Base-by-base conservation (phyloP, 2,113 vertebrate genomes). In the Willisornis vidua region DNA sequence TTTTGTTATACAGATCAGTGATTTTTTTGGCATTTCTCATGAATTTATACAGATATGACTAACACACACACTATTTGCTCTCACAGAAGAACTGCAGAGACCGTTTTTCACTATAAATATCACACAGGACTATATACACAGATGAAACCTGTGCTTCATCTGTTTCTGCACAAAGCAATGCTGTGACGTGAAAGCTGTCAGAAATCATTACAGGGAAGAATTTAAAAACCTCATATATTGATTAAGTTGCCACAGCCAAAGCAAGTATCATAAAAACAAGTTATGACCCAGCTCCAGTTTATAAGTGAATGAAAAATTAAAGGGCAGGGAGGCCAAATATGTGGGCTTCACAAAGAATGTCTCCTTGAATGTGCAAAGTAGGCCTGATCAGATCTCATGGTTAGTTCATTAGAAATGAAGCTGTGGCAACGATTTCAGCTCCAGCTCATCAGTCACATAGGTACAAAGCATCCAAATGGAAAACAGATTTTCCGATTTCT, bases 241-340 rank as follows among this genome's bases (percentile, higher is more conserved):
- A 85, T 74, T 67, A 73, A 90, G 39, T n/a, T 55, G 43, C 61
- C 4, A 0, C 13, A 57, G 80, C 70, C 43, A 61, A 82, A 91
- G 46, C 45, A 90, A 58, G 77, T 71, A 85, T 72, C 66, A 41
- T 61, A 89, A 71, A 62, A 87, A 72, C 78, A 90, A 95, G 92
- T 80, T 83, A 91, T 0, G 0, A 73, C 59, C 63, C 25, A 79
- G 59, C 37, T 91, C 89, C 33, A 80, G 71, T 66, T 87, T 89
- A 89, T 66, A 87, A 91, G 41, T 80, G 74, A 95, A 95, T 90
- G 87, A 95, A 93, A 93, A 94, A 95, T 80, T 49, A 90, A 33
- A 93, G 71, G 78, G 75, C 63, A 87, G 35, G 52, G 76, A 96
- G 81, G 89, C 57, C 70, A 87, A 94, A 71, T 46, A 85, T 39